phyloP scores from a whole-genome alignment of 92 coral and sea anemone genomes.

The Scolanthus callimorphus region DNA sequence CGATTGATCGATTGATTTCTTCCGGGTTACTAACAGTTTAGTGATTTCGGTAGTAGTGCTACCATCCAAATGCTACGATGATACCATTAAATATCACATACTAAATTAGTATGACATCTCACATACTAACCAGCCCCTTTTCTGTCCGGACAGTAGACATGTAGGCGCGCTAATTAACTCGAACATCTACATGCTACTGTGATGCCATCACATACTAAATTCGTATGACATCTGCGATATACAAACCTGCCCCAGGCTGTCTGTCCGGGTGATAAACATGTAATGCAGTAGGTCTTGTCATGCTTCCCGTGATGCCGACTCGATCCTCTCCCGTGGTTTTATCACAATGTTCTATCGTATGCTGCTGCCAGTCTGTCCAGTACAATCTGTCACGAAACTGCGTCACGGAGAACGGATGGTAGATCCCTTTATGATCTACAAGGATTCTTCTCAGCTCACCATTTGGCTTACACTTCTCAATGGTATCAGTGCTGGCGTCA shows the following conservation, averaged over 20 bases:
- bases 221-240: too few relatives aligned
- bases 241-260: constrained; percentile 67
- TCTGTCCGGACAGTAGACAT: too few relatives aligned
- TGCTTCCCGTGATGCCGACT: constrained; percentile 47
- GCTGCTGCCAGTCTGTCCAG: constrained; percentile 77
- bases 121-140: too few relatives aligned
- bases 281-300: constrained; percentile 67
- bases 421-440: constrained; percentile 32
- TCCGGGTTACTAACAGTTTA: too few relatives aligned
- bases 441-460: constrained; percentile 41
- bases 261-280: constrained; percentile 65
- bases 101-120: too few relatives aligned
- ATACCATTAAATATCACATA: too few relatives aligned
- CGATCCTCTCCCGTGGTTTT: constrained; percentile 51
- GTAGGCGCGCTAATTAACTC: too few relatives aligned
- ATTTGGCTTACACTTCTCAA: constrained; percentile 46
- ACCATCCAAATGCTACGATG: too few relatives aligned
- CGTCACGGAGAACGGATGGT: constrained; percentile 61
- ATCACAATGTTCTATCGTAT: constrained; percentile 53
- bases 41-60: too few relatives aligned
- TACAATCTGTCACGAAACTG: constrained; percentile 40
- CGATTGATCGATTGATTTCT: too few relatives aligned
- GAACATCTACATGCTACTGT: too few relatives aligned
- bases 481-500: constrained; percentile 54
- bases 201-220: too few relatives aligned